Evolutionary conservation across 2,113 vertebrate species (phyloP).

Genomic region (Pelodiscus sinensis): DNA sequence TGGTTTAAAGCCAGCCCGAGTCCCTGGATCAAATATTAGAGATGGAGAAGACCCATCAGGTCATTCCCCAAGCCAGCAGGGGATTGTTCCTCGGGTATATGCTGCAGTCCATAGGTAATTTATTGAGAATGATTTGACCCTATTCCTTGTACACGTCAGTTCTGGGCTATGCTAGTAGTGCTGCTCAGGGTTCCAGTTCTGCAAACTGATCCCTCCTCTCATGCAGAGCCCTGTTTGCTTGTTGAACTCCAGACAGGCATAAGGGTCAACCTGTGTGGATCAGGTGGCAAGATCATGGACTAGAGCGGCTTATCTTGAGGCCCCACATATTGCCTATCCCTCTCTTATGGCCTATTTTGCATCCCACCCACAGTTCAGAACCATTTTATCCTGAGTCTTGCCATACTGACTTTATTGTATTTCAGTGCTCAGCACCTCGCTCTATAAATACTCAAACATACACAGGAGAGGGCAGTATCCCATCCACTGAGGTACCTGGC

Average conservation of each 20-base stretch:
- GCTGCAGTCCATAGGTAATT: background rate
- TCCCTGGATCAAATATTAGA: background rate
- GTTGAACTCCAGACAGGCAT: background rate
- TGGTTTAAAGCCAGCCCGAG: slow-evolving; percentile 5
- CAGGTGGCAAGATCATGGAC: slow-evolving; percentile 27
- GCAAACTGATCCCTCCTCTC: background rate
- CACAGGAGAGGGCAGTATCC: background rate
- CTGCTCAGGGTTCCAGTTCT: background rate
- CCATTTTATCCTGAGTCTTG: background rate
- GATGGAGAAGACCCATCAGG: background rate
- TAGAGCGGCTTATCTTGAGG: slow-evolving; percentile 20
- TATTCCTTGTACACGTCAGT: background rate
- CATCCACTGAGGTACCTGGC: background rate
- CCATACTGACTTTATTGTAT: slow-evolving; percentile 37
- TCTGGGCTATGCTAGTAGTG: background rate
- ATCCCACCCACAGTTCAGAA: slow-evolving; percentile 45
- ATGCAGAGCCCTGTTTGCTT: background rate
- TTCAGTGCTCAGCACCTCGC: fast-evolving
- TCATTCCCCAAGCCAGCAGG: background rate
- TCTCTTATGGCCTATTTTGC: slow-evolving; percentile 60
- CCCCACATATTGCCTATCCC: slow-evolving; percentile 43
- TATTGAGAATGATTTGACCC: background rate
- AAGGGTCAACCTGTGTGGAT: fast-evolving
- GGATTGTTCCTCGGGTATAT: fast-evolving
- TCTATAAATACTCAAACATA: background rate